Conservation (phyloP, 2,113 vertebrate species). For the Puffinus mauretanicus region DNA sequence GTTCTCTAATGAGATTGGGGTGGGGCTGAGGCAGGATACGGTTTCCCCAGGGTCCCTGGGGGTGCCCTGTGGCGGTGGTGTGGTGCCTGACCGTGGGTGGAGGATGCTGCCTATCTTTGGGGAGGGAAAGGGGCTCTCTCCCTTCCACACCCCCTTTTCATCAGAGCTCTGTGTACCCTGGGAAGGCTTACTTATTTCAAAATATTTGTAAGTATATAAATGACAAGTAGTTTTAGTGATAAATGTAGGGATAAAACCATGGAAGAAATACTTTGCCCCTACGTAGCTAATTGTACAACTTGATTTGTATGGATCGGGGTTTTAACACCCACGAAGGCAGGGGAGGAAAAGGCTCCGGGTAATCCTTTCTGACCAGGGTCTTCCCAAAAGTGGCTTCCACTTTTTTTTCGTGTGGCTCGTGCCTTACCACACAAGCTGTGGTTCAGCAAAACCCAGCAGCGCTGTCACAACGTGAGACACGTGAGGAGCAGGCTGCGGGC, state of each 20-base stretch:
- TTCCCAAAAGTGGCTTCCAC: background rate
- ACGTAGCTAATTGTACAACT: background rate
- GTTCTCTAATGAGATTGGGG: background rate
- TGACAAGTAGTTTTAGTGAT: background rate
- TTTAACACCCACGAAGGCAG: background rate
- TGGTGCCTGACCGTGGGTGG: background rate
- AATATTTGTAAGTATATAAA: background rate
- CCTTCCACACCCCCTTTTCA: background rate
- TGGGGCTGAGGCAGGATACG: background rate
- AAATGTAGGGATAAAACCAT: background rate
- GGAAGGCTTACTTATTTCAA: background rate
- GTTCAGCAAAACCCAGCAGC: background rate
- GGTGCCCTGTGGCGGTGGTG: fast-evolving
- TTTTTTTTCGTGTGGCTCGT: too few species aligned
- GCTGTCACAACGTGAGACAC: fast-evolving
- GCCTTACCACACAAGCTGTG: fast-evolving
- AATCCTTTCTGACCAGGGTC: background rate
- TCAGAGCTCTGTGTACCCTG: background rate
- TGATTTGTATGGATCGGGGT: background rate
- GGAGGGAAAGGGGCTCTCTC: background rate
- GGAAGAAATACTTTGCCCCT: background rate
- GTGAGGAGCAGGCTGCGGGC: background rate
- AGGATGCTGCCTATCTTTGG: background rate
- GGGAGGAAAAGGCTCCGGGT: background rate
- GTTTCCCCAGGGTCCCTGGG: background rate